Conservation (phyloP, 2,113 vertebrate genomes). For the Nycticebus coucang region DNA sequence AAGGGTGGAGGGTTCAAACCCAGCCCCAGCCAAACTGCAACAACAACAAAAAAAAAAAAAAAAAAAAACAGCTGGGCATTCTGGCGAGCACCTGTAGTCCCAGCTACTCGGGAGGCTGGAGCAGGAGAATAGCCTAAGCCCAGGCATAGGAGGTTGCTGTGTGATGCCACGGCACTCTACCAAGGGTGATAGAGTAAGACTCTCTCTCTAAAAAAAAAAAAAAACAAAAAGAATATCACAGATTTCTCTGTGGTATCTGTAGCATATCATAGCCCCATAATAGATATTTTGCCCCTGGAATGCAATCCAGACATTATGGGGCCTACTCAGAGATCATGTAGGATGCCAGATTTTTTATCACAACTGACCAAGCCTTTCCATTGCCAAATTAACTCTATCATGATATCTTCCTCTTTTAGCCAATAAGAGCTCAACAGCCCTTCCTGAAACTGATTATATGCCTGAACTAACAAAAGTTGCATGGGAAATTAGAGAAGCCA, state of each 20-base stretch:
- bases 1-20: no score
- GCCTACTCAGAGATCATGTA: neutral
- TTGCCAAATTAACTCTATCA: neutral
- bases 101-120: no score
- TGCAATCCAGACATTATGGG: neutral
- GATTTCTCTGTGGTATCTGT: neutral
- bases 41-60: no score
- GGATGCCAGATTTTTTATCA: neutral
- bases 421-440: neutral
- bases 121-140: no score
- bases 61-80: no score
- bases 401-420: neutral
- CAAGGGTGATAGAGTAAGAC: no score
- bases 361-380: neutral
- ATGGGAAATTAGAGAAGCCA: neutral
- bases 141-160: no score
- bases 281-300: neutral
- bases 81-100: no score
- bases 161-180: no score
- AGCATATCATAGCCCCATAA: neutral
- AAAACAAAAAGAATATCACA: neutral
- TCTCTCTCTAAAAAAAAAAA: no score
- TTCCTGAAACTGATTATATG: neutral
- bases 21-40: no score
- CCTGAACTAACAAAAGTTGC: neutral